Conservation (phyloP, 1,140 invertebrate genomes). For the Oryctes rhinoceros region DNA sequence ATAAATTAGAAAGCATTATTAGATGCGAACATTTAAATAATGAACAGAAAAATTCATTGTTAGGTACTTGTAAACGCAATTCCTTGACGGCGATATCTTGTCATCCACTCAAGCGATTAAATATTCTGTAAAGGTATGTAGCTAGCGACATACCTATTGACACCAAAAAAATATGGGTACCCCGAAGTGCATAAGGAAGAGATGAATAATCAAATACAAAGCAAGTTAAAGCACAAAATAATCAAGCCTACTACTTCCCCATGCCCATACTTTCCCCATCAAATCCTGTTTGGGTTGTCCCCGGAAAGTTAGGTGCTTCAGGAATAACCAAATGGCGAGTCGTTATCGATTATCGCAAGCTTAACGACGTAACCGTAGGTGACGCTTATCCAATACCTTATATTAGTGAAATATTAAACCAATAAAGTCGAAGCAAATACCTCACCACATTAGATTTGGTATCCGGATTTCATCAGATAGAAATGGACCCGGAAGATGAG, state of each 20-base stretch:
- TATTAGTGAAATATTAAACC: conserved; percentile 53
- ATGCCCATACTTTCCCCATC: too few relatives aligned
- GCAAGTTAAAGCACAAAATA: conserved; percentile 43
- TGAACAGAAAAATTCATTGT: conserved; percentile 47
- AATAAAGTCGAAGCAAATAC: not conserved
- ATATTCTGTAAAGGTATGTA: conserved; percentile 15
- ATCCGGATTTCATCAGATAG: not conserved
- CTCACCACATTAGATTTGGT: not conserved
- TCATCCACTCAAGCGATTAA: conserved; percentile 46
- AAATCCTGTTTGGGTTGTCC: conserved; percentile 52
- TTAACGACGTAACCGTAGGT: conserved; percentile 58
- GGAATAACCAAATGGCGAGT: too few relatives aligned
- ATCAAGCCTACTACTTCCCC: conserved; percentile 45
- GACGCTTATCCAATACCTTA: conserved; percentile 65
- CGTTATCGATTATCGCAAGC: conserved; percentile 58
- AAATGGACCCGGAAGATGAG: too few relatives aligned
- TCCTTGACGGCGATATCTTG: conserved; percentile 42
- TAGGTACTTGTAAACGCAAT: conserved; percentile 46
- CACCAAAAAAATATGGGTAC: conserved; percentile 51
- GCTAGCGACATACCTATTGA: conserved; percentile 39
- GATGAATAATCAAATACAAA: conserved; percentile 49
- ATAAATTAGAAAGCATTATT: too few relatives aligned
- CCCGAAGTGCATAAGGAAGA: conserved; percentile 53
- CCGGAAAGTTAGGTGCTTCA: conserved; percentile 51
- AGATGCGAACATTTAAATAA: too few relatives aligned